Conservation (phyloP, 2,113 vertebrate species). For the Neogobius melanostomus region DNA sequence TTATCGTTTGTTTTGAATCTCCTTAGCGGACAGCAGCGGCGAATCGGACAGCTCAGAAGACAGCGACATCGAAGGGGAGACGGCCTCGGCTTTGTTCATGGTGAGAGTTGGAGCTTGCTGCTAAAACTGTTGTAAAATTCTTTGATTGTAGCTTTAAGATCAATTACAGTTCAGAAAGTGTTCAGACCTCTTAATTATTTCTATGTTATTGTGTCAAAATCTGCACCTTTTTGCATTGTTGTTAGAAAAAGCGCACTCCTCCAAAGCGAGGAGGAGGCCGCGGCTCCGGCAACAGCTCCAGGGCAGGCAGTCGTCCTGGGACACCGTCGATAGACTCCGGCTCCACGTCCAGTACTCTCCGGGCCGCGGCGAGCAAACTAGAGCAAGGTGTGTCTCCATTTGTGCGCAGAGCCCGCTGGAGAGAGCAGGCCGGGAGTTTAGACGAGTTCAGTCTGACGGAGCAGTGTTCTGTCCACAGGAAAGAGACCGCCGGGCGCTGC, state of each 20-base stretch:
- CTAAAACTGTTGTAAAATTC: neutral
- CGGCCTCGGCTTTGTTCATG: constrained; percentile 90
- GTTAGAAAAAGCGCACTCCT: constrained; percentile 87
- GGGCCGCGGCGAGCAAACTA: constrained; percentile 87
- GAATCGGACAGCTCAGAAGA: constrained; percentile 92
- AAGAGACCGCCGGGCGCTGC: constrained; percentile 75
- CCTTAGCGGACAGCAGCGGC: constrained; percentile 84
- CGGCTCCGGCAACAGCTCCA: constrained; percentile 86
- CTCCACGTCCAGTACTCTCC: constrained; percentile 82
- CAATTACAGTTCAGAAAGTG: no score
- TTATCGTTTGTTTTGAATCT: neutral
- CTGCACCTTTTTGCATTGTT: neutral
- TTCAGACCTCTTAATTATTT: no score
- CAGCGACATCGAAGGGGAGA: constrained; percentile 89
- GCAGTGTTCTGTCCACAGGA: constrained; percentile 64
- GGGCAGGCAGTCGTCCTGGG: constrained; percentile 84
- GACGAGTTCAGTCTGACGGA: neutral
- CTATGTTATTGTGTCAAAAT: neutral
- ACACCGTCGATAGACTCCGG: constrained; percentile 82
- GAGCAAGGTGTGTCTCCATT: constrained; percentile 79
- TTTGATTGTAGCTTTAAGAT: neutral
- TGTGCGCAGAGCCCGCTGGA: neutral
- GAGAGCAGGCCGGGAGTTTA: neutral
- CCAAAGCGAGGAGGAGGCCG: constrained; percentile 84
- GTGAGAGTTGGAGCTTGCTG: constrained; percentile 25